These are phyloP conservation scores for Troglohyphantes excavatus DNA, from an alignment of 2,888 invertebrate genomes.

Conservation along the genomic window DNA sequence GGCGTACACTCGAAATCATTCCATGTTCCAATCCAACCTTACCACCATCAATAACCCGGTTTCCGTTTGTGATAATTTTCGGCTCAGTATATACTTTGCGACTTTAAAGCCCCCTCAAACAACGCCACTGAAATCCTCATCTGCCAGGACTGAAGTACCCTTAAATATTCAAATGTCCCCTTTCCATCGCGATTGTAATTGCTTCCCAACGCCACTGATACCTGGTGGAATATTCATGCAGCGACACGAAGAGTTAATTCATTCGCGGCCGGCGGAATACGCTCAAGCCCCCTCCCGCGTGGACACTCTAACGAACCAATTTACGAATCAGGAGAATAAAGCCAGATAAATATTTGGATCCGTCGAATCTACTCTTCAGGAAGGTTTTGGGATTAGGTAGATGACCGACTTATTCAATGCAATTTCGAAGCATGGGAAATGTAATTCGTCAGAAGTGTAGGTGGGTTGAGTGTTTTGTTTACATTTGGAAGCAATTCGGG, in stretches of 20 bases:
- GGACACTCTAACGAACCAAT: slow-evolving; percentile 57
- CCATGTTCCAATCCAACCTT: not conserved
- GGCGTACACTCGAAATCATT: too few relatives aligned
- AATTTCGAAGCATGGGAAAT: slow-evolving; percentile 18
- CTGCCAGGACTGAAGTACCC: slow-evolving; percentile 45
- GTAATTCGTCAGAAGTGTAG: slow-evolving; percentile 40
- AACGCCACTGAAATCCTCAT: slow-evolving; percentile 43
- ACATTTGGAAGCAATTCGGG: too few relatives aligned
- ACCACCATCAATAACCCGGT: slow-evolving; percentile 14
- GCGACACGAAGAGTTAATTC: slow-evolving; percentile 32
- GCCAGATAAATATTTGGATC: slow-evolving; percentile 60
- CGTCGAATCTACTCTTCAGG: slow-evolving; percentile 30
- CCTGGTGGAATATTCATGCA: slow-evolving; percentile 48
- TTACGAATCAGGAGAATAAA: slow-evolving; percentile 45
- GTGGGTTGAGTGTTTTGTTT: slow-evolving; percentile 4
- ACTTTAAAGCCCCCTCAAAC: not conserved
- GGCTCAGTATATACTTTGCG: not conserved
- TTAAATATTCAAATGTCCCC: slow-evolving; percentile 64
- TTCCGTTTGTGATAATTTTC: slow-evolving; percentile 33
- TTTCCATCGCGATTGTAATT: slow-evolving; percentile 36
- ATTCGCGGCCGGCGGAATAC: not conserved
- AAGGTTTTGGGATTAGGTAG: slow-evolving; percentile 33
- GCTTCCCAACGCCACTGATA: slow-evolving; percentile 3
- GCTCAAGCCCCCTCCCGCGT: not conserved
- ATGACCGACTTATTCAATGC: slow-evolving; percentile 4